Evolutionary conservation across 2,888 invertebrate species (phyloP), one percentile per base, ranked within the genome.

Genomic region (Sarcophaga caerulescens): DNA sequence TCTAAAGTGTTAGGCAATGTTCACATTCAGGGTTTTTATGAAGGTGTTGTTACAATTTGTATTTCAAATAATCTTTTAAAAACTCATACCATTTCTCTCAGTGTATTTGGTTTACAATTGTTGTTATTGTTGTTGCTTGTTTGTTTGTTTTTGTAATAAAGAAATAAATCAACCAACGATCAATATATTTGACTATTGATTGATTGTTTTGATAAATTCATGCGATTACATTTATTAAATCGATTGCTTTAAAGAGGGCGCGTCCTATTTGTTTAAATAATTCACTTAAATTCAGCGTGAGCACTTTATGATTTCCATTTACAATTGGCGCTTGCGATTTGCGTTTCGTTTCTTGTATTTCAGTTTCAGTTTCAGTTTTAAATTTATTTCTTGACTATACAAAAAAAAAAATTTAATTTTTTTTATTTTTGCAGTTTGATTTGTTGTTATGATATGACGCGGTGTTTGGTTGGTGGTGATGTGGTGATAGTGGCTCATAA

Each of bases 181-280:
- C 70, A 74, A 79, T 76, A 71, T 73, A 75, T 70, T 84, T 79
- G 78, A 84, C 77, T 74, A 85, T 86, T 86, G 86, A 86, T 81
- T 84, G 86, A 86, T 81, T 81, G 86, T 66, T 75, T 70, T 78
- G 86, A 86, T 86, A 86, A 86, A 86, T 81, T 84, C 84, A 77
- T 78, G 62, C 71, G 86, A 86, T 86, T 84, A 81, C 78, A 78
- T 81, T 81, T 84, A 74, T 86, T 81, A 74, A 77, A 83, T 80
- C 62, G 83, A 81, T 83, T 81, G 81, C 60, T 68, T 66, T 71
- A 80, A 80, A 80, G 84, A 86, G 86, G 86, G 81, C 84, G 84
- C 81, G 83, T 71, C 77, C 84, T 68, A 86, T 84, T 86, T 86
- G 78, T 86, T 78, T 75, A 17, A 84, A 86, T 86, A 84, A 81